phyloP scores from a whole-genome alignment of 2,888 invertebrate species.

The Erebia ligea region DNA sequence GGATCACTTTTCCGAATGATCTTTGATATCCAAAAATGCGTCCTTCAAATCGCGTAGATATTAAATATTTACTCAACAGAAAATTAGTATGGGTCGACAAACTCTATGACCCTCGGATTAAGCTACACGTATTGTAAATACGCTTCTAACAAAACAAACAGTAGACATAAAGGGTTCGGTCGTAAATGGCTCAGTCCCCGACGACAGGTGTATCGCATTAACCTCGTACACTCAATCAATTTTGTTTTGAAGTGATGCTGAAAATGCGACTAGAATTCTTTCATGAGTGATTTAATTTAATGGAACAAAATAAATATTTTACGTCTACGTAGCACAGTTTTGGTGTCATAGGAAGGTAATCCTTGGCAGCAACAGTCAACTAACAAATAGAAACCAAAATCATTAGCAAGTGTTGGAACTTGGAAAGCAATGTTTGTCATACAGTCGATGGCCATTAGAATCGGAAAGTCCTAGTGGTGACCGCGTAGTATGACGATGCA shows the following conservation, averaged over 20 bases:
- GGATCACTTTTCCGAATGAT: no score
- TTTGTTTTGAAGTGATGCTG: conserved; percentile 20
- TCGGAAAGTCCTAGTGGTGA: no score
- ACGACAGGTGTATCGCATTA: conserved; percentile 47
- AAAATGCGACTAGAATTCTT: neutral
- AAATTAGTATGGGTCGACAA: conserved; percentile 4
- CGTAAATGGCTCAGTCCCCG: conserved; percentile 40
- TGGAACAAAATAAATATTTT: neutral
- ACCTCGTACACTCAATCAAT: conserved; percentile 30
- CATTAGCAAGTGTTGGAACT: no score
- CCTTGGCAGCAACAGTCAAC: no score
- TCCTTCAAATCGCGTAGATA: neutral
- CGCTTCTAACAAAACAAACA: conserved; percentile 21
- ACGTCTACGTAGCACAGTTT: no score
- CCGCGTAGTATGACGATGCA: no score
- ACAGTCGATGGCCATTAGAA: no score
- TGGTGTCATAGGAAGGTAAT: no score
- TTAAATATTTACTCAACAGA: neutral
- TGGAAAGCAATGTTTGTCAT: no score
- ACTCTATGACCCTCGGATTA: conserved; percentile 10
- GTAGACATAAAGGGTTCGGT: conserved; percentile 18
- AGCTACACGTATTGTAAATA: conserved; percentile 18
- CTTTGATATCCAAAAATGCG: no score
- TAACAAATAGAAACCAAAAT: no score
- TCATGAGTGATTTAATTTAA: neutral